Percentiles rank a stretch among this genome's conserved stretches.
Evolutionary conservation across 1,140 invertebrate species (phyloP).

Genomic region (Oreohelix idahoensis): DNA sequence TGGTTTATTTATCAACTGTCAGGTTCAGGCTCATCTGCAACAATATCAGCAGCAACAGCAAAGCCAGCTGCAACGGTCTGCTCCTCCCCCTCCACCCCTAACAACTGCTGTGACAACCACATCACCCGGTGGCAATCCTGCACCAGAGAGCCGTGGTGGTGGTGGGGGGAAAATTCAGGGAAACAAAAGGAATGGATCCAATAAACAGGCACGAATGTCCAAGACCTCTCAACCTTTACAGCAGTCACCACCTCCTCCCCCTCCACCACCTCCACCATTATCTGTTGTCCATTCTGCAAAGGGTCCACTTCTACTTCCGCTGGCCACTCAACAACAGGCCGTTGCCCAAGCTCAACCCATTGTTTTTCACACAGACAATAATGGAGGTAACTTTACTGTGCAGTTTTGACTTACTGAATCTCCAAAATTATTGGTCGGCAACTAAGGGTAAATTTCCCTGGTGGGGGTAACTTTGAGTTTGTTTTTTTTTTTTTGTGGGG

Average conservation of each 20-base stretch:
- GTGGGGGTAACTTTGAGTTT: no score
- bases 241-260: slow-evolving; percentile 42
- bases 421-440: no score
- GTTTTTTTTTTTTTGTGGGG: no score
- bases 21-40: slow-evolving; percentile 28
- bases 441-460: no score
- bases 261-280: slow-evolving; percentile 19
- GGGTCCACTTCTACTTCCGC: neutral
- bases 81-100: slow-evolving; percentile 24
- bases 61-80: slow-evolving; percentile 36
- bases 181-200: slow-evolving; percentile 41
- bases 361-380: slow-evolving; percentile 46
- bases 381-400: slow-evolving; percentile 45
- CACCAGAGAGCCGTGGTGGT: slow-evolving; percentile 38
- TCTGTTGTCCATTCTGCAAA: slow-evolving; percentile 17
- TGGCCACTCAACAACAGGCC: neutral
- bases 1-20: no score
- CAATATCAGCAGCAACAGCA: slow-evolving; percentile 43
- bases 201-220: slow-evolving; percentile 42
- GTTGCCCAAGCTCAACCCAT: slow-evolving; percentile 30
- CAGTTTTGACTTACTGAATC: no score
- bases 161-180: slow-evolving; percentile 44
- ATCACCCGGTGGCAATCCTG: slow-evolving; percentile 45
- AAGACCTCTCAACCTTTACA: slow-evolving; percentile 45
- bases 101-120: slow-evolving; percentile 37